These are phyloP conservation scores for Dendropsophus ebraccatus DNA, from an alignment of 2,113 vertebrate genomes.

Conservation along the genomic window DNA sequence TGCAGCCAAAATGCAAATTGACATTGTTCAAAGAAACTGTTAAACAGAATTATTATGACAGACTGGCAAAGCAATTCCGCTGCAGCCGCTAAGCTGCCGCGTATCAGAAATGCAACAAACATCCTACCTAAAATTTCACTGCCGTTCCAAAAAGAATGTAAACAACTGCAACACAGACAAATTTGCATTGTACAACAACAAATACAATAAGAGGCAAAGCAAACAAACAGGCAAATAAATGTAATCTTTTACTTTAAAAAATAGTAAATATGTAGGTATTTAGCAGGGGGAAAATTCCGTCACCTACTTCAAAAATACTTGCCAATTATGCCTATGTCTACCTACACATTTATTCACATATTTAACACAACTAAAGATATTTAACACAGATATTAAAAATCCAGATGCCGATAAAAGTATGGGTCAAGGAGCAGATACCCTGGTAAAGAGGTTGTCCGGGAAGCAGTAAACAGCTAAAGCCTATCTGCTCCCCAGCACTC, in stretches of 20 bases:
- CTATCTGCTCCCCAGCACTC: too few species aligned
- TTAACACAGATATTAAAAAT: too few species aligned
- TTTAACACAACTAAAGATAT: too few species aligned
- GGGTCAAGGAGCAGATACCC: too few species aligned
- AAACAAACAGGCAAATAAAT: background rate
- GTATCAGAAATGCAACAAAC: background rate
- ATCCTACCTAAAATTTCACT: background rate
- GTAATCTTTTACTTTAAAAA: background rate
- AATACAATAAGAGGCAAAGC: background rate
- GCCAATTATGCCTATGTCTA: too few species aligned
- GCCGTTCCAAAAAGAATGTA: background rate
- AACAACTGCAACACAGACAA: background rate
- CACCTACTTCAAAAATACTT: too few species aligned
- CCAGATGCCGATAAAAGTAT: too few species aligned
- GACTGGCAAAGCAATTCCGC: background rate
- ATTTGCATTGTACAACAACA: slow-evolving; percentile 2
- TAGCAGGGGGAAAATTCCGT: too few species aligned
- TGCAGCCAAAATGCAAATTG: slow-evolving; percentile 1
- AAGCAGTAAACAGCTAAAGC: too few species aligned
- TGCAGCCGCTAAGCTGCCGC: background rate
- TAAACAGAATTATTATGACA: background rate
- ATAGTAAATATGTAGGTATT: background rate
- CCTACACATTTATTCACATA: too few species aligned
- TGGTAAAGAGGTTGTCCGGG: too few species aligned
- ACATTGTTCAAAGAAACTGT: slow-evolving; percentile 35